These are phyloP conservation scores for Dicaeum eximium DNA, from an alignment of 2,113 vertebrate genomes.

Conservation along the genomic window DNA sequence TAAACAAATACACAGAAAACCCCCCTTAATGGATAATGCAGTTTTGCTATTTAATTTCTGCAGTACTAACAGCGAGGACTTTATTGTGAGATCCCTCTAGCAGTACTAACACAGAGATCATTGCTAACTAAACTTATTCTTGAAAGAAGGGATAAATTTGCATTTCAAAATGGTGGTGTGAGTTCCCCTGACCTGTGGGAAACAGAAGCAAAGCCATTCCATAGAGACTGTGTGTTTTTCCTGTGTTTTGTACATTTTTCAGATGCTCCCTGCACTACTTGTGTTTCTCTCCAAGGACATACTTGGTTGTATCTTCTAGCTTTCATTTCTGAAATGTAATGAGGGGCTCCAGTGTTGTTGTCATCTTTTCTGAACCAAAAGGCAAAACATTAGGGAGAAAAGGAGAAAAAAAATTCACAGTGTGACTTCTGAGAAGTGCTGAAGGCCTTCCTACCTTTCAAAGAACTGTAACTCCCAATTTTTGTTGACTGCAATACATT, in stretches of 20 bases:
- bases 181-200: background rate
- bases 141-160: background rate
- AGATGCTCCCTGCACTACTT: background rate
- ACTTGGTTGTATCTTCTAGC: background rate
- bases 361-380: background rate
- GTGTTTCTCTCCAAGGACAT: background rate
- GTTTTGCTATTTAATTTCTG: background rate
- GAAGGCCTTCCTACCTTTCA: background rate
- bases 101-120: background rate
- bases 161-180: background rate
- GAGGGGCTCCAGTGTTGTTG: background rate
- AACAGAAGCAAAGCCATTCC: background rate
- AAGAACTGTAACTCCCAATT: background rate
- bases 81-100: background rate
- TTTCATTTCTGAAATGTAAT: background rate
- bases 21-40: background rate
- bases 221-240: background rate
- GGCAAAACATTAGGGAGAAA: background rate
- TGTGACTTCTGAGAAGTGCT: background rate
- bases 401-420: background rate
- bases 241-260: background rate
- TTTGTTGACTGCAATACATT: conserved; percentile 24
- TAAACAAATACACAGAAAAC: conserved; percentile 10
- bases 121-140: background rate
- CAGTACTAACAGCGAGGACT: background rate